A percentile compares a stretch with the other conserved stretches of the same genome.
These are phyloP conservation scores for Holacanthus passer DNA, from an alignment of 2,113 vertebrate species.

Conservation along the genomic window DNA sequence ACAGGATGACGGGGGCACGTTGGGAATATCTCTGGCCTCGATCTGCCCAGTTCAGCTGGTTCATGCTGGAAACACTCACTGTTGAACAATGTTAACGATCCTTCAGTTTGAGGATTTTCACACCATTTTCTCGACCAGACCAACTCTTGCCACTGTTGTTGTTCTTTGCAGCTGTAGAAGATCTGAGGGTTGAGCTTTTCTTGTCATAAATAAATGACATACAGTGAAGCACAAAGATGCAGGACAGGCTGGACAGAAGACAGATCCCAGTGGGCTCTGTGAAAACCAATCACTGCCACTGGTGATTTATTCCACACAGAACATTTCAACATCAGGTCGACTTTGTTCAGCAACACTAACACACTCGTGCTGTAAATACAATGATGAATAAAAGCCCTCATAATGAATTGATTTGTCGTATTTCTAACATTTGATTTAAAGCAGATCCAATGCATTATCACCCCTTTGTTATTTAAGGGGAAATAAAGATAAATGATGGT, in stretches of 20 bases:
- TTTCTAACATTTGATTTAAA: background rate
- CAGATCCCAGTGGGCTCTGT: background rate
- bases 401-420: background rate
- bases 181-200: background rate
- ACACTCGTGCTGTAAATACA: background rate
- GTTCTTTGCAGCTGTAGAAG: background rate
- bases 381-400: background rate
- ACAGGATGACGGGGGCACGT: conserved; percentile 3
- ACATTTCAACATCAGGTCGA: background rate
- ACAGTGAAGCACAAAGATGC: background rate
- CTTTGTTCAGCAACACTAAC: background rate
- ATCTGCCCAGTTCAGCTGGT: conserved; percentile 6
- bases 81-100: background rate
- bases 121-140: background rate
- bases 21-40: background rate
- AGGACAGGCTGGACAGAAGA: background rate
- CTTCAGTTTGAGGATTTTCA: background rate
- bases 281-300: background rate
- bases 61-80: background rate
- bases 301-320: background rate
- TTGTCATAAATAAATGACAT: background rate
- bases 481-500: background rate
- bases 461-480: background rate
- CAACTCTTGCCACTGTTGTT: background rate
- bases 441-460: background rate